phyloP scores from a whole-genome alignment of 2,888 invertebrate species.

The Drosophila setosimentum region DNA sequence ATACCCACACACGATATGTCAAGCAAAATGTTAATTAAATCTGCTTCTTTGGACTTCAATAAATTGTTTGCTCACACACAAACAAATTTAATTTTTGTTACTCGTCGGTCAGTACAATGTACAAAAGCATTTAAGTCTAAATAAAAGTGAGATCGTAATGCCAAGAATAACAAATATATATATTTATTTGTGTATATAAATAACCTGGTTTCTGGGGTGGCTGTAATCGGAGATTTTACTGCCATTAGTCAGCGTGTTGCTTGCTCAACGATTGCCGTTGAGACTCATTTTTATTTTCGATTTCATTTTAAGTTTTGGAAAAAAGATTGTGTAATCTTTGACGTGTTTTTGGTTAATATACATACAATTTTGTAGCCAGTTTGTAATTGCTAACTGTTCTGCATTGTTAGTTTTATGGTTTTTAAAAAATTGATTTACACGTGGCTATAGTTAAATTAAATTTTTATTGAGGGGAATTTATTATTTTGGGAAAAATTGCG shows the following conservation, averaged over 20 bases:
- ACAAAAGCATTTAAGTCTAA: constrained; percentile 5
- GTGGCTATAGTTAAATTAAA: not conserved
- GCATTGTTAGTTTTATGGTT: not conserved
- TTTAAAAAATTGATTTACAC: not conserved
- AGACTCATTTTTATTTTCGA: constrained; percentile 33
- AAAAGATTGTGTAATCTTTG: constrained; percentile 38
- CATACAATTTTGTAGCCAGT: not conserved
- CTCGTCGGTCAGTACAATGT: not conserved
- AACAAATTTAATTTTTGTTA: not conserved
- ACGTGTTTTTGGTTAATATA: not conserved
- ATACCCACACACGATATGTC: constrained; percentile 1
- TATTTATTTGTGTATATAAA: not conserved
- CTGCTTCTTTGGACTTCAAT: constrained; percentile 43
- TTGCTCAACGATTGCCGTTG: constrained; percentile 35
- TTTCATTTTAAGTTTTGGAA: constrained; percentile 28
- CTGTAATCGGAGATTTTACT: constrained; percentile 18
- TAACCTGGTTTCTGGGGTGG: constrained; percentile 34
- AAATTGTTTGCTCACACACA: constrained; percentile 26
- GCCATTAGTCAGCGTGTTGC: constrained; percentile 1
- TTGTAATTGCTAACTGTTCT: not conserved
- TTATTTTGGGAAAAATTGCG: not conserved
- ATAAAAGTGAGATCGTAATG: constrained; percentile 26
- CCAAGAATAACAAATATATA: constrained; percentile 9
- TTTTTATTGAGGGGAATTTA: not conserved
- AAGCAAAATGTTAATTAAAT: constrained; percentile 38